Conservation (phyloP, 23 tunicate species). For the Ascidia mentula region DNA sequence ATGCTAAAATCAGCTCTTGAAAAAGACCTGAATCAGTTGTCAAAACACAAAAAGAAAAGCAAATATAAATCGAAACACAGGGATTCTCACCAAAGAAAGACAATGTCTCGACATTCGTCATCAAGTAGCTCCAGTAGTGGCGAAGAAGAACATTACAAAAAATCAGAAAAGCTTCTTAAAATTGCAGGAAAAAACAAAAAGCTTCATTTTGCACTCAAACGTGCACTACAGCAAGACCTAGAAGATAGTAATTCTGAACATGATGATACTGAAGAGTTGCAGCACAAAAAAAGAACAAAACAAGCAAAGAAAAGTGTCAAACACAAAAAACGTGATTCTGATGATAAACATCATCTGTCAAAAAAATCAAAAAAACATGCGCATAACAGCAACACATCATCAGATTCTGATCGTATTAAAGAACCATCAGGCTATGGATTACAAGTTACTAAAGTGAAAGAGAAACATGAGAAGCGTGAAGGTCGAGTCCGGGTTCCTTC, state of each 20-base stretch:
- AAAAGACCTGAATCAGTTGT: constrained; percentile 34
- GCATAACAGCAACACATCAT: not conserved
- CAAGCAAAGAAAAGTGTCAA: not conserved
- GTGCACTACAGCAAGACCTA: constrained; percentile 52
- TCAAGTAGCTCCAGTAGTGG: constrained; percentile 18
- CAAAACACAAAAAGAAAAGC: not conserved
- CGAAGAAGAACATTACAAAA: constrained; percentile 13
- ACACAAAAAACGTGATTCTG: too few relatives aligned
- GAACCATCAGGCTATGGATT: constrained; percentile 18
- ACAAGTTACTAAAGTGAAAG: constrained; percentile 1
- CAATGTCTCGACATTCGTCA: not conserved
- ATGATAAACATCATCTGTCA: too few relatives aligned
- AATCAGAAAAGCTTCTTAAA: constrained; percentile 27
- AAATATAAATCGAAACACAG: not conserved
- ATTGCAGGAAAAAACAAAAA: constrained; percentile 32
- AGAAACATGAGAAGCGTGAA: not conserved
- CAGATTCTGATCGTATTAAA: not conserved
- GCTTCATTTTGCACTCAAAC: constrained; percentile 36
- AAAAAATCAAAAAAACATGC: not conserved
- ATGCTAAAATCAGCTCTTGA: constrained; percentile 55
- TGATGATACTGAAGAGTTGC: constrained; percentile 9
- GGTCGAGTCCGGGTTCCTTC: constrained; percentile 22
- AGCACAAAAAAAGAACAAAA: constrained; percentile 23
- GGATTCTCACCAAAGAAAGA: constrained; percentile 9
- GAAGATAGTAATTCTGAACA: not conserved